Base-by-base conservation (phyloP, 2,888 invertebrate species). In the Parthenolecanium corni region DNA sequence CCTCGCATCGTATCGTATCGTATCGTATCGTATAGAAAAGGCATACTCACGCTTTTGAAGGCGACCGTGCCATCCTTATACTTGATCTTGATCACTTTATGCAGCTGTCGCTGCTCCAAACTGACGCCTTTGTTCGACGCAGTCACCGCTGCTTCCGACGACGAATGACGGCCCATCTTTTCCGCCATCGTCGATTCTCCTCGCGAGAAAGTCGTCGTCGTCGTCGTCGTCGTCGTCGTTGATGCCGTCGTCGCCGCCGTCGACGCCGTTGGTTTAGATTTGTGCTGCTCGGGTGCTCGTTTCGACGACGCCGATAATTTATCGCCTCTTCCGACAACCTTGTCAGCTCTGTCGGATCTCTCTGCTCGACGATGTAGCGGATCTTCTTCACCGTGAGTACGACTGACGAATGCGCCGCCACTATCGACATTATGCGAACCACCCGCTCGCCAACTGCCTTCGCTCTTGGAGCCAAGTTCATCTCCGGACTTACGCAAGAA, bases 1-100 rank as follows among this genome's bases (percentile, higher is more conserved):
- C n/a, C n/a, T n/a, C n/a, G n/a, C n/a, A n/a, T n/a, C n/a, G n/a
- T n/a, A n/a, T n/a, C n/a, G n/a, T n/a, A n/a, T n/a, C n/a, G n/a
- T n/a, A n/a, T n/a, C n/a, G n/a, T n/a, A n/a, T n/a, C n/a, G n/a
- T n/a, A n/a, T n/a, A n/a, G n/a, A n/a, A n/a, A n/a, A n/a, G n/a
- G n/a, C n/a, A n/a, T 11, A 61, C 51, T 61, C 51, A 61, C 61
- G 16, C 61, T 61, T 51, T 61, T 61, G 14, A 61, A 51, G 5
- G 61, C 61, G 11, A 61, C 61, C 5, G 61, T 51, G 14, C 61
- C 61, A 23, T 61, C 61, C 38, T 61, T 61, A 21, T 61, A 61
- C 16, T 49, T 61, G 14, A 61, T 61, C 51, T 51, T 61, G 12
- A 61, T 31, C 4, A 61, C 61, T 61, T 61, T 61, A 51, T 61